Evolutionary conservation across 1,140 invertebrate species (phyloP), one percentile per base, ranked within the genome.

Genomic region (Magallana angulata): DNA sequence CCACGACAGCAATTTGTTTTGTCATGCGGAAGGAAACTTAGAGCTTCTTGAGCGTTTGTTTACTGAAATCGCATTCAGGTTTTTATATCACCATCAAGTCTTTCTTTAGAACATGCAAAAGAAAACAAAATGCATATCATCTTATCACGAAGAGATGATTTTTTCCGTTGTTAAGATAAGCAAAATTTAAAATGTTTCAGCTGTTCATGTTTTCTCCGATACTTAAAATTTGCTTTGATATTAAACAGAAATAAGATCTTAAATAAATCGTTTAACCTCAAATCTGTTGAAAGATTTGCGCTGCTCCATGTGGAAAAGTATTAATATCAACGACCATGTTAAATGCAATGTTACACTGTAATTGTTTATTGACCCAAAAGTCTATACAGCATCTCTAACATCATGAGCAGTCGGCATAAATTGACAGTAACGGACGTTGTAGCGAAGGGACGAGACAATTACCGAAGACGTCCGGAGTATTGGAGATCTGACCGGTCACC

Each of bases 1-100:
- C 68, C 68, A 30, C 9, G 68, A 76, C 11, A 76, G 68, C 24
- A 30, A 76, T 76, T 76, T 76, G 68, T 76, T 76, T 30, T 76
- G 68, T 30, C 24, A 76, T 76, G 36, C 9, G 68, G 24, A 76
- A 30, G 68, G 24, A 76, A 76, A 76, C 12, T 7, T 30, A 18
- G 7, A 36, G 36, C 68, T 11, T 30, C 36, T 30, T 76, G 36
- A 76, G 68, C 68, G 36, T 30, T 12, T 76, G 68, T 76, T 76
- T 76, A 76, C 68, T 76, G 24, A 76, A 76, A 30, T 76, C 24
- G 68, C 68, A 30, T 76, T 18, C 36, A 36, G 11, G 24, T 30
- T 76, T 30, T 76, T 76, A 76, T 76, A 12, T 12, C 36, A 30
- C 36, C 68, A 24, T 76, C 24, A 24, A 76, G 2, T 36, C 18